phyloP scores from a whole-genome alignment of 2,888 invertebrate species.

The Stenchaetothrips biformis region DNA sequence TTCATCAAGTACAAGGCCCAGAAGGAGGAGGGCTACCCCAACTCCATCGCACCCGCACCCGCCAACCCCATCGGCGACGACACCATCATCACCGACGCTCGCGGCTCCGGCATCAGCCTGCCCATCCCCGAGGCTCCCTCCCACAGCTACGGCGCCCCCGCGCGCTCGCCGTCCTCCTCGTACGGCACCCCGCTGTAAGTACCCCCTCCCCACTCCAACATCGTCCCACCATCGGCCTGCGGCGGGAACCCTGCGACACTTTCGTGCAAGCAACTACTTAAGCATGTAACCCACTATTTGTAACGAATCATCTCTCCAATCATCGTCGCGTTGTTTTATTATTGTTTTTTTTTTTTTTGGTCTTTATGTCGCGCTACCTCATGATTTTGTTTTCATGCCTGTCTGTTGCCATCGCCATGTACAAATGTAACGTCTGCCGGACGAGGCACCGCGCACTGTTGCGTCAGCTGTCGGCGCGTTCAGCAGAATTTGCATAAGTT shows the following conservation, averaged over 20 bases:
- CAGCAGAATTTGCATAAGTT: neutral
- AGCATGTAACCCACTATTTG: neutral
- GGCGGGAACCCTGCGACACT: slow-evolving; percentile 9
- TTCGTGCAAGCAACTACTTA: slow-evolving; percentile 1
- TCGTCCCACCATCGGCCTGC: neutral
- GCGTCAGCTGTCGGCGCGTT: neutral
- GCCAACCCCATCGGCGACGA: slow-evolving; percentile 8
- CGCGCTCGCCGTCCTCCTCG: neutral
- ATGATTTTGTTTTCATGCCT: neutral
- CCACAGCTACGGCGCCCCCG: neutral
- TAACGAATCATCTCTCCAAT: slow-evolving; percentile 4
- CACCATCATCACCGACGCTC: slow-evolving; percentile 40
- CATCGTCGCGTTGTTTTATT: neutral
- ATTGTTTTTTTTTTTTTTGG: too few relatives aligned
- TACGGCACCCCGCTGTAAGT: neutral
- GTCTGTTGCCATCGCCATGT: too few relatives aligned
- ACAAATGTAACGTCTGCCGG: too few relatives aligned
- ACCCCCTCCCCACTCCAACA: neutral
- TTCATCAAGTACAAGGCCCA: slow-evolving; percentile 80
- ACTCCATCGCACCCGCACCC: slow-evolving; percentile 1
- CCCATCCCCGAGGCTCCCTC: slow-evolving; percentile 12
- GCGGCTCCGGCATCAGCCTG: slow-evolving; percentile 42
- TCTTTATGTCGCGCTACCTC: slow-evolving; percentile 9
- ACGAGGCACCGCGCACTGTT: neutral
- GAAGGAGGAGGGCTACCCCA: slow-evolving; percentile 40